Evolutionary conservation across 2,113 vertebrate genomes (phyloP).

Genomic region (Perca flavescens): DNA sequence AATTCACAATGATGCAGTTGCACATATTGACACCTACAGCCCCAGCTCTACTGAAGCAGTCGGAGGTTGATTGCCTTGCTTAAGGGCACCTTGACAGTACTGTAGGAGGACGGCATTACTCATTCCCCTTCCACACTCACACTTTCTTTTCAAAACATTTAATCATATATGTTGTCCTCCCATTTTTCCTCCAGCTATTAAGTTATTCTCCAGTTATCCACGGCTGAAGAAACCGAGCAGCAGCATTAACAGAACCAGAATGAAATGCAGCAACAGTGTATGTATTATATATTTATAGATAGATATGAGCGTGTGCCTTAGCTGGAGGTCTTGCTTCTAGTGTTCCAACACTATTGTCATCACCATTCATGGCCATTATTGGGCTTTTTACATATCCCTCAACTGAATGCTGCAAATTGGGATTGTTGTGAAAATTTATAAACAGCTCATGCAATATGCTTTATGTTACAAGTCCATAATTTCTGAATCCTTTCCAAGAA

Average conservation of each 20-base stretch:
- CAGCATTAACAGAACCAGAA: not conserved
- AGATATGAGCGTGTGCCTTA: conserved; percentile 10
- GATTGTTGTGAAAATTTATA: not conserved
- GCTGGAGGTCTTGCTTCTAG: not conserved
- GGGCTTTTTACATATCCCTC: not conserved
- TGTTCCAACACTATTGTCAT: not conserved
- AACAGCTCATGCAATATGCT: not conserved
- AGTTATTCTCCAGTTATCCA: conserved; percentile 13
- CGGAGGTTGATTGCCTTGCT: conserved; percentile 55
- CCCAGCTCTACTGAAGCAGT: conserved; percentile 9
- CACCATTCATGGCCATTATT: not conserved
- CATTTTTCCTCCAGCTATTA: conserved; percentile 38
- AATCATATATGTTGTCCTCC: conserved; percentile 61
- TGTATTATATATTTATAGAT: not conserved
- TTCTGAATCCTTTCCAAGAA: not conserved
- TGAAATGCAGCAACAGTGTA: conserved; percentile 19
- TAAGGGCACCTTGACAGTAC: conserved; percentile 57
- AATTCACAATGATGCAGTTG: not conserved
- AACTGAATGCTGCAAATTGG: not conserved
- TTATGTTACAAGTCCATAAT: not conserved
- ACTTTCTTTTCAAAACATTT: conserved; percentile 50
- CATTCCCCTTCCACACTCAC: conserved; percentile 25
- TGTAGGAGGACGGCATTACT: conserved; percentile 53
- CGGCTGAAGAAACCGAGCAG: not conserved
- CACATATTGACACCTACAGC: not conserved